These are phyloP conservation scores for Excalfactoria chinensis DNA, from an alignment of 2,113 vertebrate genomes.

Conservation along the genomic window DNA sequence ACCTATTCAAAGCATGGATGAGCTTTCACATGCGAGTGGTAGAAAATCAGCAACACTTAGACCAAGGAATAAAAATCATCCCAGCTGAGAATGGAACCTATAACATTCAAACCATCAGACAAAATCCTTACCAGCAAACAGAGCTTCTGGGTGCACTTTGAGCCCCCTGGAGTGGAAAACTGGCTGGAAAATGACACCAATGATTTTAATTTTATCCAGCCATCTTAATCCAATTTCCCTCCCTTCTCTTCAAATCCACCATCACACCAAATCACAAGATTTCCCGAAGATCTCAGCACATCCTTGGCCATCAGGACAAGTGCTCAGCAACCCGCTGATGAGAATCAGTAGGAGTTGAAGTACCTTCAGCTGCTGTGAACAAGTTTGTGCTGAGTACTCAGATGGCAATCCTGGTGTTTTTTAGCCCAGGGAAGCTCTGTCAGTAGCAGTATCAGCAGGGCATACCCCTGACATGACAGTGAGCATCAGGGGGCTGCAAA, in stretches of 20 bases:
- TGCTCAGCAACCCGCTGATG: not conserved
- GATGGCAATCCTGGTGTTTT: not conserved
- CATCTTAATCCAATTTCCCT: not conserved
- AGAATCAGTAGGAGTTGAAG: not conserved
- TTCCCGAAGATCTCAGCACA: fast-evolving
- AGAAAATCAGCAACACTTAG: not conserved
- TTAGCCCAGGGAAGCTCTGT: fast-evolving
- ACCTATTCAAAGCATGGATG: not conserved
- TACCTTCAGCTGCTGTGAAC: not conserved
- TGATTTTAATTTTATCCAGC: not conserved
- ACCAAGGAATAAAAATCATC: not conserved
- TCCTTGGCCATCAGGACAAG: not conserved
- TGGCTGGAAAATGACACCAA: not conserved
- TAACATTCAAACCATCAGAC: not conserved
- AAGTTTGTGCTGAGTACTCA: not conserved
- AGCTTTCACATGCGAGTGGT: not conserved
- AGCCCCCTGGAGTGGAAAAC: not conserved
- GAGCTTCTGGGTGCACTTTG: not conserved
- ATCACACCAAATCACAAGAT: fast-evolving
- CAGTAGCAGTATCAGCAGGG: not conserved
- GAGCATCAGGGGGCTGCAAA: not conserved
- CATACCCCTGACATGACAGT: not conserved
- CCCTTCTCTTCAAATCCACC: not conserved
- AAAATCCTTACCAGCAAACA: not conserved
- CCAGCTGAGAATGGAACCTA: not conserved